These are phyloP conservation scores for Drosophila birchii DNA, from an alignment of 2,888 invertebrate genomes.

Conservation along the genomic window DNA sequence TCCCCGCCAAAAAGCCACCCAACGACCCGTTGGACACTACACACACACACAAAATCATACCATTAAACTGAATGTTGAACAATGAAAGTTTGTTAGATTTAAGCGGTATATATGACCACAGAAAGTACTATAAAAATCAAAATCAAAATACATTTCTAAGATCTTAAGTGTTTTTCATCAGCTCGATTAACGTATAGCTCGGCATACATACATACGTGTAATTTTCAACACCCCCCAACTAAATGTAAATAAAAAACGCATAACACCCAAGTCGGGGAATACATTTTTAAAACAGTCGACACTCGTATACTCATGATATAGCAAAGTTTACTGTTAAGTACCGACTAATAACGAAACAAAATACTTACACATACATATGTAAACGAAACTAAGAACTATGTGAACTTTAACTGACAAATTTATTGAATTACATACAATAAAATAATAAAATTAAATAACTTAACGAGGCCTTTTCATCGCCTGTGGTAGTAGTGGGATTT, in stretches of 20 bases:
- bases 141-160: conserved; percentile 80
- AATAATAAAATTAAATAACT: conserved; percentile 69
- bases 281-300: conserved; percentile 41
- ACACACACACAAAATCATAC: neutral
- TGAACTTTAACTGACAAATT: conserved; percentile 78
- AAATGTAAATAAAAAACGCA: conserved; percentile 45
- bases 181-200: conserved; percentile 42
- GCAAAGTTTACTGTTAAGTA: conserved; percentile 74
- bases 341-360: conserved; percentile 72
- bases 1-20: conserved; percentile 29
- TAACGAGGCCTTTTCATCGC: conserved; percentile 27
- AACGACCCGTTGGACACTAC: conserved; percentile 23
- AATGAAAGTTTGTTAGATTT: conserved; percentile 34
- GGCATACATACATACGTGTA: conserved; percentile 43
- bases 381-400: conserved; percentile 68
- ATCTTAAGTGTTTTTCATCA: conserved; percentile 76
- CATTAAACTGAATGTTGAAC: conserved; percentile 23
- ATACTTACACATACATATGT: conserved; percentile 65
- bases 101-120: conserved; percentile 40
- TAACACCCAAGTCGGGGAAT: conserved; percentile 13
- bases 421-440: conserved; percentile 80
- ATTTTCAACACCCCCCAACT: conserved; percentile 43
- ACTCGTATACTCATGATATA: conserved; percentile 59
- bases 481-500: neutral
- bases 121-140: conserved; percentile 58